Conservation (phyloP, 2,113 vertebrate genomes). For the Psilopsiagon aymara region DNA sequence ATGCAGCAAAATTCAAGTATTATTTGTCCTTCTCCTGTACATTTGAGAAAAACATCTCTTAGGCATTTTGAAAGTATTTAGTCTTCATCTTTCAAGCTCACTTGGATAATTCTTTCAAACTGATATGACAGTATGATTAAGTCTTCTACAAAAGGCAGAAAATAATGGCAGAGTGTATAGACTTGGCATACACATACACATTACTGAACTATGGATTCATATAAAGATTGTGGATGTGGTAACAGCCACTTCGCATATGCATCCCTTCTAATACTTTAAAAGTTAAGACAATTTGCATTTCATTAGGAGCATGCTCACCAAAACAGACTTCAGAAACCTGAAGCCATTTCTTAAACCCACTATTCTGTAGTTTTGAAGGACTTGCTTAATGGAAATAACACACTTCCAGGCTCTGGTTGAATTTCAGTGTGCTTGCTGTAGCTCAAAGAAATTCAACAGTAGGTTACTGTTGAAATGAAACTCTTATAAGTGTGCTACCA, state of each 20-base stretch:
- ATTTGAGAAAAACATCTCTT: not conserved
- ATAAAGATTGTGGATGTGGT: not conserved
- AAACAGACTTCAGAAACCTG: not conserved
- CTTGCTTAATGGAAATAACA: not conserved
- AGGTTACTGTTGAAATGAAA: conserved; percentile 27
- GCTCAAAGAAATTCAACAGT: conserved; percentile 24
- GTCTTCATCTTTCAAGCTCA: conserved; percentile 15
- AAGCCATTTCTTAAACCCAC: not conserved
- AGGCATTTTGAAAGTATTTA: not conserved
- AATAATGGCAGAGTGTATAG: not conserved
- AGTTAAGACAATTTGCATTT: not conserved
- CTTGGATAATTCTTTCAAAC: conserved; percentile 16
- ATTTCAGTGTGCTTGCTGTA: not conserved
- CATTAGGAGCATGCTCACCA: not conserved
- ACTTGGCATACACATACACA: not conserved
- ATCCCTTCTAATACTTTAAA: not conserved
- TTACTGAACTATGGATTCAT: not conserved
- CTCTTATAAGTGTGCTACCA: conserved; percentile 2
- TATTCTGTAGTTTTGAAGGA: not conserved
- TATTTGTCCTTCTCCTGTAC: not conserved
- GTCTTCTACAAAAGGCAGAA: not conserved
- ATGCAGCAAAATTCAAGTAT: not conserved
- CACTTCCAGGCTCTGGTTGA: not conserved
- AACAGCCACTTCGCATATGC: not conserved
- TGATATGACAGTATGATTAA: conserved; percentile 3